Base-by-base conservation (phyloP, 64 coral and sea anemone genomes). In the Dendronephthya gigantea region DNA sequence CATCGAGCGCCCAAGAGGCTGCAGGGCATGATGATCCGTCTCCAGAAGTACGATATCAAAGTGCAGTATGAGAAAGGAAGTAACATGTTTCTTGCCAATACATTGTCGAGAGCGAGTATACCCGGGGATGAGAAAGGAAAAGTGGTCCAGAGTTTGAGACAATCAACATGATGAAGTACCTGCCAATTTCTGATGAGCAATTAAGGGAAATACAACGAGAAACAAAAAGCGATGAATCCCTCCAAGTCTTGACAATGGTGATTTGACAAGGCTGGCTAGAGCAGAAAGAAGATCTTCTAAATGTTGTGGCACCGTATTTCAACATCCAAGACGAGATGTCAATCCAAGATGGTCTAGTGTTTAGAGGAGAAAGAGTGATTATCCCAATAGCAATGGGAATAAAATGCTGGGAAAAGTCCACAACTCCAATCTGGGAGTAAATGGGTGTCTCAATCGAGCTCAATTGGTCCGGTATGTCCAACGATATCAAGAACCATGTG, bases 381-480 rank as follows among this genome's bases (percentile, higher is more conserved):
- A 85, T 85, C 84, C 84, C 84, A 12, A 28, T 39, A 38, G 50
- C 41, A n/a, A 43, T 65, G 51, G 2, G 84, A 65, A 38, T 30
- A 50, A 68, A 34, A 86, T 86, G 84, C 52, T 65, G 62, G 38
- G 41, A 39, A 43, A 28, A 43, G 34, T 86, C 28, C 50, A 86
- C 55, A 39, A 43, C 35, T 50, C 41, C 62, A 50, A 86, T 35
- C n/a, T 86, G 38, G 84, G 84, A 32, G 49, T 86, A 14, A 31
- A 86, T 37, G 84, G 84, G 19, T 86, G 84, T 38, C 50, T 86
- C 52, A 43, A 50, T 86, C 84, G 84, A 35, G 50, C 84, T 86
- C 84, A 33, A 86, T 36, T 86, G 84, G 84, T 49, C 83, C 33
- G 48, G 83, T 58, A 75, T 75, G 28, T 38, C 2, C 35, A 75